Percentiles rank a stretch among this genome's conserved stretches.
phyloP scores from a whole-genome alignment of 1,140 invertebrate species.

The Drosophila trapezifrons region DNA sequence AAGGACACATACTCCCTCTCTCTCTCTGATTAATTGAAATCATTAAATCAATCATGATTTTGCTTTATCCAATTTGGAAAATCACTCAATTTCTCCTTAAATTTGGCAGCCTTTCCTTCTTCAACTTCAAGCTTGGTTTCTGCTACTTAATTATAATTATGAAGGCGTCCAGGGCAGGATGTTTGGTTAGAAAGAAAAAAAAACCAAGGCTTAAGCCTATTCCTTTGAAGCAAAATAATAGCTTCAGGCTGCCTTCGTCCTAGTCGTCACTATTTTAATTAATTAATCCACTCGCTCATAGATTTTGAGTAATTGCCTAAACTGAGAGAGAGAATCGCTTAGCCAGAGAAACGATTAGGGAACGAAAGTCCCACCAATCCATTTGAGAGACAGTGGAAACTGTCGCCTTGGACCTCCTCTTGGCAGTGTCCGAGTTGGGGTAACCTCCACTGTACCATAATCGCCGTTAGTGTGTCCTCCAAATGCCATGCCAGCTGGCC shows the following conservation, averaged over 20 bases:
- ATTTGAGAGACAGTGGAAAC: neutral
- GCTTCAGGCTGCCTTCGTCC: neutral
- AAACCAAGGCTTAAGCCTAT: neutral
- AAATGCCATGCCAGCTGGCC: constrained; percentile 26
- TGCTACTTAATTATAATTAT: constrained; percentile 3
- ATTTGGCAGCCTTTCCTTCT: neutral
- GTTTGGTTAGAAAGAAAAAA: neutral
- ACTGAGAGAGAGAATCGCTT: constrained; percentile 16
- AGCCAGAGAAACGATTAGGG: constrained; percentile 23
- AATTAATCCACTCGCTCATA: constrained; percentile 44
- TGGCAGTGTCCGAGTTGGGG: too few relatives aligned
- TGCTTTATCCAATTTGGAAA: neutral
- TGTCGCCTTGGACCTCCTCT: neutral
- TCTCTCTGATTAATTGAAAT: constrained; percentile 26
- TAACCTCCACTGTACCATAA: constrained; percentile 21
- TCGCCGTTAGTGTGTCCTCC: constrained; percentile 26
- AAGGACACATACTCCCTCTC: neutral
- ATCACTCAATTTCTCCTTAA: neutral
- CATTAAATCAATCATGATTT: constrained; percentile 13
- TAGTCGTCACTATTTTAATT: constrained; percentile 33
- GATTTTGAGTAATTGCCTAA: constrained; percentile 42
- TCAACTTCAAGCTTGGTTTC: neutral
- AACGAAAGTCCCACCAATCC: neutral
- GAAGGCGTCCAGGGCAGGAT: neutral
- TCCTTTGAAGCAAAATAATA: neutral